phyloP scores from a whole-genome alignment of 37 sponge, comb jelly and placozoan species.

The Spongilla lacustris region DNA sequence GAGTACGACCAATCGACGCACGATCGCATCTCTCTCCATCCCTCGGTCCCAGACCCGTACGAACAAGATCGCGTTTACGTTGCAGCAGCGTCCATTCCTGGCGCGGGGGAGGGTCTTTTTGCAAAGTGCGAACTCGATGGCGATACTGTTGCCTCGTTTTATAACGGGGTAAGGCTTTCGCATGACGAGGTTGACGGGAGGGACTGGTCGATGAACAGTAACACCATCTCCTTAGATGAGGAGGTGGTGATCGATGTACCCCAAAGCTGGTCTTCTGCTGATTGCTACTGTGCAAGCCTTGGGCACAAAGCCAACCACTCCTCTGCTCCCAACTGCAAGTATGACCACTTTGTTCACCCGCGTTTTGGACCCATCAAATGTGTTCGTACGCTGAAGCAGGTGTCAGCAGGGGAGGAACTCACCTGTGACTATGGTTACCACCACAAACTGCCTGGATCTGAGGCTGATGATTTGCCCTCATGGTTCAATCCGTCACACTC shows the following conservation, averaged over 20 bases:
- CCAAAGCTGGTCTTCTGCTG: not conserved
- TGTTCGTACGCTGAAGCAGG: conserved; percentile 36
- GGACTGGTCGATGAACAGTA: conserved; percentile 60
- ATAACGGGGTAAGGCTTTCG: conserved; percentile 70
- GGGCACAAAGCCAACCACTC: conserved; percentile 89
- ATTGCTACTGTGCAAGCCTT: conserved; percentile 58
- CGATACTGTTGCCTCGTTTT: conserved; percentile 62
- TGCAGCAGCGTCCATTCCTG: conserved; percentile 21
- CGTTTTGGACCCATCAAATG: conserved; percentile 81
- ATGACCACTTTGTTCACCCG: conserved; percentile 59
- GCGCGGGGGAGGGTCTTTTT: conserved; percentile 77
- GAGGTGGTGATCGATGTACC: conserved; percentile 71
- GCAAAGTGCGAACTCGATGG: conserved; percentile 36
- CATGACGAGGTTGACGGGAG: conserved; percentile 67
- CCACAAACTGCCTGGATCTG: conserved; percentile 37
- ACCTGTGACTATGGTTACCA: conserved; percentile 76
- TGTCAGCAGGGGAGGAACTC: conserved; percentile 54
- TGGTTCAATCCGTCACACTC: conserved; percentile 39
- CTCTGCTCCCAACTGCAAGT: conserved; percentile 56
- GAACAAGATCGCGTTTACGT: conserved; percentile 64
- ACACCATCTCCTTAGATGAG: conserved; percentile 71
- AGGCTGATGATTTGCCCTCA: conserved; percentile 48
- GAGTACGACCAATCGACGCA: conserved; percentile 44
- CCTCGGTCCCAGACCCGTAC: conserved; percentile 62
- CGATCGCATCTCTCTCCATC: conserved; percentile 13